Evolutionary conservation across 2,888 invertebrate genomes (phyloP).

Genomic region (Brenthis ino): DNA sequence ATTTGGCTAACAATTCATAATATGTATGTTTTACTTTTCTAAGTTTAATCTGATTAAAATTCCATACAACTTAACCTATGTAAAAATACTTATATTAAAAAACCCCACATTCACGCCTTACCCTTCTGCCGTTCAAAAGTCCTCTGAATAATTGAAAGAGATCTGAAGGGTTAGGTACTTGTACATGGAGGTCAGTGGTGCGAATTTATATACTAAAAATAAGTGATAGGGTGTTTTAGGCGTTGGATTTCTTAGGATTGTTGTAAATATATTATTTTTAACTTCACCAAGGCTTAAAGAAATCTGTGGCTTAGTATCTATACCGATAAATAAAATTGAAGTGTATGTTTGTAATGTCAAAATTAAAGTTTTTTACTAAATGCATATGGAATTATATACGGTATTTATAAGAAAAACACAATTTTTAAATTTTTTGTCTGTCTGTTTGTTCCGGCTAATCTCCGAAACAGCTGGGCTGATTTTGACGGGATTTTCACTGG

Average conservation of each 20-base stretch:
- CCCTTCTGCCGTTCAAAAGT: conserved; percentile 44
- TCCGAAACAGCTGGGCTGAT: too few species aligned
- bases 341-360: too few species aligned
- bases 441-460: too few species aligned
- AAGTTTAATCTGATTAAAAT: not conserved
- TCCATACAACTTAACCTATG: conserved; percentile 4
- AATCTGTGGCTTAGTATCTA: too few species aligned
- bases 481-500: too few species aligned
- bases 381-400: too few species aligned
- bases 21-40: not conserved
- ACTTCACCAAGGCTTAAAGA: too few species aligned
- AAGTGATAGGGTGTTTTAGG: not conserved
- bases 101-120: conserved; percentile 20
- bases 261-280: too few species aligned
- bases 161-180: conserved; percentile 60
- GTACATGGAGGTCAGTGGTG: conserved; percentile 71
- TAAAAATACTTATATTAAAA: conserved; percentile 6
- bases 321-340: too few species aligned
- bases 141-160: conserved; percentile 78
- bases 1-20: not conserved
- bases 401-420: too few species aligned
- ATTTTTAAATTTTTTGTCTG: too few species aligned
- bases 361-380: too few species aligned
- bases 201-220: conserved; percentile 29
- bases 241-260: not conserved